Conservation (phyloP, 2,888 invertebrate species). For the Anagyrus pseudococci region DNA sequence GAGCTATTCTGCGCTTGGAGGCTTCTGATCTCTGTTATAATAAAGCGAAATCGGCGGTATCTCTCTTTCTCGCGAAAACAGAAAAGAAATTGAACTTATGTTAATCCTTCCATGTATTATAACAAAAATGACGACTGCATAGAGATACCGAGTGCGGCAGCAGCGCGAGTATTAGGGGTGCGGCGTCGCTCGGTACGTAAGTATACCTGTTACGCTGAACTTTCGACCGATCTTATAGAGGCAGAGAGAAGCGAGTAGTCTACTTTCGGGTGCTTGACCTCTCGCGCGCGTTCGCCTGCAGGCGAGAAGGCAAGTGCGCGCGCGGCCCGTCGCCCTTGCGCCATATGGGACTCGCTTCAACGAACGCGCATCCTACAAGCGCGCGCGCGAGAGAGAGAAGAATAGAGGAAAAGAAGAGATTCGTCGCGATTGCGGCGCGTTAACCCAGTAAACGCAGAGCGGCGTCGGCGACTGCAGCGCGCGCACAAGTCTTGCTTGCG, state of each 20-base stretch:
- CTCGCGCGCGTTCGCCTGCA: neutral
- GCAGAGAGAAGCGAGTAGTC: neutral
- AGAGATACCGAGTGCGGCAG: no score
- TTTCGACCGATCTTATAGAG: conserved; percentile 1
- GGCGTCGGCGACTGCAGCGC: neutral
- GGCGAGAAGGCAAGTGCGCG: neutral
- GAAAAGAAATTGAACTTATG: conserved; percentile 1
- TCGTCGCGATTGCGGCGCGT: neutral
- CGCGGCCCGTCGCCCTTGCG: no score
- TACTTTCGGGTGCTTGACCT: conserved; percentile 13
- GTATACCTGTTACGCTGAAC: neutral
- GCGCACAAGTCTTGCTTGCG: conserved; percentile 37
- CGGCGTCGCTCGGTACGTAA: no score
- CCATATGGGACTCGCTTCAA: no score
- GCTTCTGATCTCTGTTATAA: no score
- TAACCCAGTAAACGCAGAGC: conserved; percentile 13
- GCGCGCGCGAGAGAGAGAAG: no score
- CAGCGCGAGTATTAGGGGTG: no score
- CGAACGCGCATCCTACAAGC: no score
- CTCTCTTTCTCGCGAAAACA: conserved; percentile 41
- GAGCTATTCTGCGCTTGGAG: no score
- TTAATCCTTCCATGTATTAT: no score
- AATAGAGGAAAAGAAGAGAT: neutral
- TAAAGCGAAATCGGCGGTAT: conserved; percentile 20
- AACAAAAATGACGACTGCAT: no score